Conservation (phyloP, 2,113 vertebrate genomes). For the Eclectus roratus region DNA sequence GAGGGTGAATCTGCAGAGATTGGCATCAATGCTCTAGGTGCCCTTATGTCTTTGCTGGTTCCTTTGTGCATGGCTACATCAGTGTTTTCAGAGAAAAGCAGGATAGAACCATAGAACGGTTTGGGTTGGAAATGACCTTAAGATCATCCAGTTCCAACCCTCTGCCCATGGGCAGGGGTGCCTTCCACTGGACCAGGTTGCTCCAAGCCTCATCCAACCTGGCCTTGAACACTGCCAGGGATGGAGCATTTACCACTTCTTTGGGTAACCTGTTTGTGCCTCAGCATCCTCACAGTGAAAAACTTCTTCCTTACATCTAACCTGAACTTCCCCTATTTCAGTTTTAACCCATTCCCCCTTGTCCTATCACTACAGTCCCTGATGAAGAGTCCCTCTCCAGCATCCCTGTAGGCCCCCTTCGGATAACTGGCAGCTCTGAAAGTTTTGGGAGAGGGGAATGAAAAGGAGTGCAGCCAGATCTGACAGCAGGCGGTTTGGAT, state of each 20-base stretch:
- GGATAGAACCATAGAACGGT: neutral
- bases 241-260: neutral
- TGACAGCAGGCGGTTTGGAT: neutral
- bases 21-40: neutral
- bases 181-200: neutral
- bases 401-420: neutral
- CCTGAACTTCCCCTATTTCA: neutral
- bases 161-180: neutral
- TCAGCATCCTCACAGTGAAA: neutral
- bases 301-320: neutral
- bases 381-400: neutral
- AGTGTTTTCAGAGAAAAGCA: neutral
- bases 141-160: neutral
- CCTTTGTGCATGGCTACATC: neutral
- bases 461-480: neutral
- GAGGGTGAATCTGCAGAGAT: neutral
- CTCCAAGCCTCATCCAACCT: neutral
- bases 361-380: neutral
- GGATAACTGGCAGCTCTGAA: neutral
- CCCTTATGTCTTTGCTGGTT: neutral
- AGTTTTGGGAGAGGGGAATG: neutral
- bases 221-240: neutral
- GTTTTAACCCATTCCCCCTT: neutral
- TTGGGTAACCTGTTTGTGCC: neutral
- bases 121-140: neutral